Conservation (phyloP, 2,888 invertebrate genomes). For the Phengaris alcon region DNA sequence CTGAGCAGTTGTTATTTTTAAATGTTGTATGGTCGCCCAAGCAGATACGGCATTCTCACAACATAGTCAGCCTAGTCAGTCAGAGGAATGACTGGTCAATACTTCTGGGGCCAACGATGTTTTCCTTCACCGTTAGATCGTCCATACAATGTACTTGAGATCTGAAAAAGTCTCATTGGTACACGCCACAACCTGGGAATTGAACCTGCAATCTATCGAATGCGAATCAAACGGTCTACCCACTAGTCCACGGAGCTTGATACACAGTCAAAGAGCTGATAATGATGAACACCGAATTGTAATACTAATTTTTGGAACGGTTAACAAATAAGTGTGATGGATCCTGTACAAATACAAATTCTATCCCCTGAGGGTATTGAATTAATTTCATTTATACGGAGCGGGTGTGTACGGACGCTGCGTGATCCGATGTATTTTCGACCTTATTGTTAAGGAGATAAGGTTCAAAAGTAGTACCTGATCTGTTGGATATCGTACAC, state of each 20-base stretch:
- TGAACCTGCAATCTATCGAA: no score
- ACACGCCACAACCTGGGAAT: no score
- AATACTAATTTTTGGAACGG: not conserved
- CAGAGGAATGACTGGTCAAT: no score
- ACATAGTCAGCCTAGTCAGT: no score
- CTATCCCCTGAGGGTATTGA: slow-evolving; percentile 16
- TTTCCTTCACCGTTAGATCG: no score
- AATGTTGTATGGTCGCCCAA: no score
- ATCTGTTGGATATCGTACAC: not conserved
- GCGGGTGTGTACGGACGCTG: not conserved
- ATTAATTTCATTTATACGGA: slow-evolving; percentile 22
- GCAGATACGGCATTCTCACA: no score
- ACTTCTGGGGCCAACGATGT: no score
- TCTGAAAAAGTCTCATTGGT: no score
- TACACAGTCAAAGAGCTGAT: slow-evolving; percentile 12
- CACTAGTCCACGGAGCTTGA: slow-evolving; percentile 14
- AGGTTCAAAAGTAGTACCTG: not conserved
- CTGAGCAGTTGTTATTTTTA: no score
- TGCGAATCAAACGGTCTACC: not conserved
- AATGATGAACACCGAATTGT: slow-evolving; percentile 14
- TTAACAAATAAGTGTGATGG: slow-evolving; percentile 20
- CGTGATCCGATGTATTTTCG: not conserved
- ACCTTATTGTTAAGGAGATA: not conserved
- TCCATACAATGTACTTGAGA: no score
- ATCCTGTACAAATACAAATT: slow-evolving; percentile 22